Percentiles rank a stretch among this genome's conserved stretches.
These are phyloP conservation scores for Drosophila barbarae DNA, from an alignment of 2,888 invertebrate genomes.

Conservation along the genomic window DNA sequence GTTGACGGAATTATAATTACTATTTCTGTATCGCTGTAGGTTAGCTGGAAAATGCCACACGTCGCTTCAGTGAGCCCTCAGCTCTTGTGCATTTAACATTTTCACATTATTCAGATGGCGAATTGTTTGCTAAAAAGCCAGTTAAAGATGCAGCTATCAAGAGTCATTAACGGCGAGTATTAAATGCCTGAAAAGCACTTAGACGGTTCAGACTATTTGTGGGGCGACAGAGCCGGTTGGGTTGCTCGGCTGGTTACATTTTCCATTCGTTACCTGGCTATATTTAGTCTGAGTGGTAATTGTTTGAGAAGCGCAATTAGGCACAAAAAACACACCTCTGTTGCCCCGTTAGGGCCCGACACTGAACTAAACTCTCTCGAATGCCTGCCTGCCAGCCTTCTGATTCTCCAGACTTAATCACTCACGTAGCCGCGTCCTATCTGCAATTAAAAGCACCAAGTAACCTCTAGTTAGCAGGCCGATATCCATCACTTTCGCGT, in stretches of 20 bases:
- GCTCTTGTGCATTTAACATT: slow-evolving; percentile 20
- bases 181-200: slow-evolving; percentile 38
- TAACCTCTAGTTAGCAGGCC: slow-evolving; percentile 6
- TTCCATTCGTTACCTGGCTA: slow-evolving; percentile 20
- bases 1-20: slow-evolving; percentile 41
- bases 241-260: slow-evolving; percentile 13
- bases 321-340: slow-evolving; percentile 14
- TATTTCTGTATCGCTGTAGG: slow-evolving; percentile 37
- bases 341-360: slow-evolving; percentile 6
- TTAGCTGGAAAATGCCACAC: slow-evolving; percentile 27
- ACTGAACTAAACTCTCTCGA: slow-evolving; percentile 6
- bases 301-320: slow-evolving; percentile 21
- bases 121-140: slow-evolving; percentile 48
- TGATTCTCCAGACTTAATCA: slow-evolving; percentile 8
- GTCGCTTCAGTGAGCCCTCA: slow-evolving; percentile 2
- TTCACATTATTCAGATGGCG: slow-evolving; percentile 33
- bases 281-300: slow-evolving; percentile 14
- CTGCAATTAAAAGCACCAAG: slow-evolving; percentile 5
- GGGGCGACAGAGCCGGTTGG: slow-evolving; percentile 8
- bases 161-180: slow-evolving; percentile 52
- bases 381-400: not conserved
- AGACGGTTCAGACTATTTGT: slow-evolving; percentile 38
- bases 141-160: slow-evolving; percentile 52
- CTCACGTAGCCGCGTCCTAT: slow-evolving; percentile 23
- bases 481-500: slow-evolving; percentile 22